Evolutionary conservation across 2,888 invertebrate genomes (phyloP).

Genomic region (Phrixothrix hirtus): DNA sequence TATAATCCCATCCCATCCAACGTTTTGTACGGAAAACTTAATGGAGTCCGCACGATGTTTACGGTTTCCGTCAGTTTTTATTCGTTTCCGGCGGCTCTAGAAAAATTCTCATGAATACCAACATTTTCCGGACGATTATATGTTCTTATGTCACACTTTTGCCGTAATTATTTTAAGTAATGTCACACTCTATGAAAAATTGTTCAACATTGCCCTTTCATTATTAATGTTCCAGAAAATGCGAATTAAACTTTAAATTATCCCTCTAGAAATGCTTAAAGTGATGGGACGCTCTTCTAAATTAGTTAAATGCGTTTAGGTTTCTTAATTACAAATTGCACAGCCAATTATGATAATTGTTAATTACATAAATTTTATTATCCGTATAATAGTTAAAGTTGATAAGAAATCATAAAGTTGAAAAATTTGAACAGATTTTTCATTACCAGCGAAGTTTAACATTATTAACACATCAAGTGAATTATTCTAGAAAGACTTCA

Average conservation of each 20-base stretch:
- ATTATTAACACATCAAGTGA: too few relatives aligned
- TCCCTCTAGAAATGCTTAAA: too few relatives aligned
- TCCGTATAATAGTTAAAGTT: too few relatives aligned
- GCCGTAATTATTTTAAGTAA: conserved; percentile 21
- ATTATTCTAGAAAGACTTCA: not conserved
- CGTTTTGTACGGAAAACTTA: conserved; percentile 48
- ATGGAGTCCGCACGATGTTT: conserved; percentile 50
- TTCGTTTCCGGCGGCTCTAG: conserved; percentile 35
- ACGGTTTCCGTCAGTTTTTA: conserved; percentile 47
- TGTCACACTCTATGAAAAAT: conserved; percentile 1
- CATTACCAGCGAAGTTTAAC: too few relatives aligned
- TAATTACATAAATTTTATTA: too few relatives aligned
- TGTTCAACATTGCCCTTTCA: not conserved
- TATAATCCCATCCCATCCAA: conserved; percentile 48
- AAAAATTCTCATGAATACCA: conserved; percentile 28
- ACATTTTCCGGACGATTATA: conserved; percentile 30
- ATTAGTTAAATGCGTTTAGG: too few relatives aligned
- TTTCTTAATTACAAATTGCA: too few relatives aligned
- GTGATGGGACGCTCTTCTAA: too few relatives aligned
- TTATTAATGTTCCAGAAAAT: not conserved
- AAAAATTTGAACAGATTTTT: too few relatives aligned
- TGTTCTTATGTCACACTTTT: conserved; percentile 20
- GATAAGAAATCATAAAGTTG: too few relatives aligned
- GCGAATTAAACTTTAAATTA: not conserved
- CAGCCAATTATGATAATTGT: too few relatives aligned